Conservation (phyloP, 2,888 invertebrate genomes). For the Ecliptopera silaceata region DNA sequence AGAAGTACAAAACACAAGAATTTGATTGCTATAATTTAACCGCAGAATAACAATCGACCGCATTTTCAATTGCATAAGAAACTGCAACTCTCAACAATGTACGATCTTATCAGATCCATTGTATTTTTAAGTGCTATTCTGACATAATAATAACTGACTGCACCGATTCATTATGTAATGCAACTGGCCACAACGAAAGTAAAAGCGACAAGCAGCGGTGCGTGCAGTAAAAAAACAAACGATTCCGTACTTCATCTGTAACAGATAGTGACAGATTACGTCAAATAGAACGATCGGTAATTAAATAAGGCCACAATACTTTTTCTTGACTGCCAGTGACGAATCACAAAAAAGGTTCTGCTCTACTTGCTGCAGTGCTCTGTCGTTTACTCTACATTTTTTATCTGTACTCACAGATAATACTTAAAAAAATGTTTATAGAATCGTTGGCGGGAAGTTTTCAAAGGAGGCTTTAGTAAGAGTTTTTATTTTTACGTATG, state of each 20-base stretch:
- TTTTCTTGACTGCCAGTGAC: constrained; percentile 4
- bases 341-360: background rate
- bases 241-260: constrained; percentile 46
- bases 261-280: constrained; percentile 45
- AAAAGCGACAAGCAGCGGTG: constrained; percentile 62
- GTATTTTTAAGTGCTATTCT: constrained; percentile 41
- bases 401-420: no score
- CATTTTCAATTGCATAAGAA: constrained; percentile 18
- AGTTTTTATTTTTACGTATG: background rate
- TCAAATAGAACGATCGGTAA: constrained; percentile 29
- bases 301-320: constrained; percentile 5
- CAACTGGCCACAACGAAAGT: constrained; percentile 68
- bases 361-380: background rate
- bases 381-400: constrained; percentile 1
- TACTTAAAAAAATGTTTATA: no score
- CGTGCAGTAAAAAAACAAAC: constrained; percentile 54
- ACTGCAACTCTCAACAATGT: constrained; percentile 23
- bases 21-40: background rate
- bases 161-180: constrained; percentile 61
- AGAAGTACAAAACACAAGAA: background rate
- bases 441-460: no score
- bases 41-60: background rate
- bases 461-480: no score
- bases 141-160: constrained; percentile 53
- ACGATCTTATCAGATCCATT: constrained; percentile 24